phyloP scores from a whole-genome alignment of 2,888 invertebrate species.

The Zootermopsis nevadensis region DNA sequence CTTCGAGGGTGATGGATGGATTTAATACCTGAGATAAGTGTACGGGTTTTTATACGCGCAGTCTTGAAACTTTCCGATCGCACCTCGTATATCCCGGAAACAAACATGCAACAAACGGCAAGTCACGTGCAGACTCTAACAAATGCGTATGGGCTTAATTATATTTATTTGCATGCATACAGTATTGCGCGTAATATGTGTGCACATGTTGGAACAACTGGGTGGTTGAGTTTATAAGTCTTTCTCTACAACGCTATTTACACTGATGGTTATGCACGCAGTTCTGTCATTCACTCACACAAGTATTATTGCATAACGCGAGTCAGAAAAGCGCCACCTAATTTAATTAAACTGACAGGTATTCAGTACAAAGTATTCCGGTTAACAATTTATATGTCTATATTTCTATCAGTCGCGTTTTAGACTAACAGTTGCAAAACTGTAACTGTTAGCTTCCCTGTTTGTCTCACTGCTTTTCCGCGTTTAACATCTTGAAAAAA shows the following conservation, averaged over 20 bases:
- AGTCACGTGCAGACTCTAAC: neutral
- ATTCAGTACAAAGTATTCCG: neutral
- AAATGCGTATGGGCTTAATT: constrained; percentile 7
- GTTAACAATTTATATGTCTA: neutral
- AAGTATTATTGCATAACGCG: neutral
- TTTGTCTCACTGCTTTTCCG: no score
- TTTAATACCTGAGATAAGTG: no score
- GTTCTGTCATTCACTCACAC: no score
- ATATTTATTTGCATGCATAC: neutral
- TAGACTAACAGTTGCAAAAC: no score
- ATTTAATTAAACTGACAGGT: neutral
- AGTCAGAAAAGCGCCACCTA: neutral
- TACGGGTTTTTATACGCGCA: no score
- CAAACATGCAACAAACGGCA: neutral
- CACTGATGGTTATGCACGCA: constrained; percentile 6
- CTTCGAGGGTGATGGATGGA: no score
- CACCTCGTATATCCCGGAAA: neutral
- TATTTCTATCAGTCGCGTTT: no score
- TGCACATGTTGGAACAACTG: neutral
- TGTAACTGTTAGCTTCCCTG: no score
- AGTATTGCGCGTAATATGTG: constrained; percentile 2
- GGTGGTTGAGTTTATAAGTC: neutral
- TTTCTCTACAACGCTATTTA: constrained; percentile 1
- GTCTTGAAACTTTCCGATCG: no score
- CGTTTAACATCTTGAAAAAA: no score